phyloP scores from a whole-genome alignment of 2,797 vertebrate genomes.

The Xenopus petersii region DNA sequence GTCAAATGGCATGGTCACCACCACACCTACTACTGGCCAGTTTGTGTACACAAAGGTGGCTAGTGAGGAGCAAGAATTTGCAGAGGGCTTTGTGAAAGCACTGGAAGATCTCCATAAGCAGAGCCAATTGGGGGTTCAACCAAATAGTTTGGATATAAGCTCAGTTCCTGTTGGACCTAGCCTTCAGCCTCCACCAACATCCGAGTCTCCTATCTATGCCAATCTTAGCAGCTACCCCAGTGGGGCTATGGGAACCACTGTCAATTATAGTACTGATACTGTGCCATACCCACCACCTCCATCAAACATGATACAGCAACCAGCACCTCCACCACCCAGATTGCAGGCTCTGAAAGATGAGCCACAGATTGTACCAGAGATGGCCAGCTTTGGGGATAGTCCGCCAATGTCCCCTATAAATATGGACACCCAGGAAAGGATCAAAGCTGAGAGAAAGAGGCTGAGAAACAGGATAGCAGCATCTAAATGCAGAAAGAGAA shows the following conservation, averaged over 20 bases:
- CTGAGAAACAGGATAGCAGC: constrained; percentile 93
- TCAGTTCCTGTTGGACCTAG: constrained; percentile 47
- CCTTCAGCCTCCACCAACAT: constrained; percentile 57
- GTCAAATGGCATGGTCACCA: constrained; percentile 86
- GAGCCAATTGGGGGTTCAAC: constrained; percentile 78
- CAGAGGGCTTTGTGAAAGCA: constrained; percentile 93
- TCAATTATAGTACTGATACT: constrained; percentile 77
- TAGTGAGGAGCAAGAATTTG: constrained; percentile 94
- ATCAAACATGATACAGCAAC: constrained; percentile 63
- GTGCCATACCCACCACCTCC: constrained; percentile 71
- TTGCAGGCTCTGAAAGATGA: constrained; percentile 88
- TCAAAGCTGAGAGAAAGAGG: constrained; percentile 94
- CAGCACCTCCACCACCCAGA: constrained; percentile 65
- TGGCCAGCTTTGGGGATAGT: constrained; percentile 89
- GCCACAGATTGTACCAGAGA: constrained; percentile 93
- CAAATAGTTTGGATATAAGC: constrained; percentile 63
- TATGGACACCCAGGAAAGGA: constrained; percentile 97
- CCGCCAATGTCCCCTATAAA: constrained; percentile 92
- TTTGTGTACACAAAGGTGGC: constrained; percentile 85
- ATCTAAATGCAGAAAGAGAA: constrained; percentile 91
- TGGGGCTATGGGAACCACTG: constrained; percentile 67
- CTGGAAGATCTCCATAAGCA: constrained; percentile 95
- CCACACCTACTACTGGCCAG: constrained; percentile 75
- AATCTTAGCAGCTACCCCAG: constrained; percentile 81
- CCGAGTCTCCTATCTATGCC: constrained; percentile 86